phyloP scores from a whole-genome alignment of 2,113 vertebrate species.

The Nesogale talazaci region DNA sequence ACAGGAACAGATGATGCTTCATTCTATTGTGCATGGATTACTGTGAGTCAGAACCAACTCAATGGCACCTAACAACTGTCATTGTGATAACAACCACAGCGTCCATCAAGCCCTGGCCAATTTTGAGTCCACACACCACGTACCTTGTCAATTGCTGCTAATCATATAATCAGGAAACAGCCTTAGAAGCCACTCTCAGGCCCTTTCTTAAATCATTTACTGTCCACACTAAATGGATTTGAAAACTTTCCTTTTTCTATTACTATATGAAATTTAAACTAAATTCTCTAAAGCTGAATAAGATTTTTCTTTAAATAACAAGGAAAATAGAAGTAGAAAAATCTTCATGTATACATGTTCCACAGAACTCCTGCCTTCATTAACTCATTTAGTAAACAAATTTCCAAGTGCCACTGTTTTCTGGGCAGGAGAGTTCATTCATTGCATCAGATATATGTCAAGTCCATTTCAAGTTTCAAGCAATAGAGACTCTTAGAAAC shows the following conservation, averaged over 20 bases:
- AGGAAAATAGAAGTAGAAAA: constrained; percentile 29
- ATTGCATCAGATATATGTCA: constrained; percentile 75
- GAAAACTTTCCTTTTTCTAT: not conserved
- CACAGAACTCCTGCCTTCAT: constrained; percentile 54
- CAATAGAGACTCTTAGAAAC: constrained; percentile 55
- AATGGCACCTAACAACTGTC: not conserved
- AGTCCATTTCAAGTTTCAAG: constrained; percentile 52
- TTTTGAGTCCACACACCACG: constrained; percentile 1
- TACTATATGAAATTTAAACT: constrained; percentile 59
- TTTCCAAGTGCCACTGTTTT: constrained; percentile 73
- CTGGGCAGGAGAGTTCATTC: constrained; percentile 42
- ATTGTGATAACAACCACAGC: constrained; percentile 20
- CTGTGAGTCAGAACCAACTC: too few species aligned
- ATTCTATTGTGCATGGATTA: too few species aligned
- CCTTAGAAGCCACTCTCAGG: not conserved
- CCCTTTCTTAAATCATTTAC: not conserved
- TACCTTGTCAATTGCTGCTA: constrained; percentile 33
- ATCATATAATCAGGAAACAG: constrained; percentile 4
- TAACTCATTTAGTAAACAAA: constrained; percentile 67
- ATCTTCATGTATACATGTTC: constrained; percentile 64
- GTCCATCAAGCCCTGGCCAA: constrained; percentile 8
- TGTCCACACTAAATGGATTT: not conserved
- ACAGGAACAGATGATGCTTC: too few species aligned
- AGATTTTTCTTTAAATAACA: constrained; percentile 64
- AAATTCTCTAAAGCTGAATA: constrained; percentile 57